Evolutionary conservation across 2,888 invertebrate species (phyloP).

Genomic region (Epistrophella euchroma): DNA sequence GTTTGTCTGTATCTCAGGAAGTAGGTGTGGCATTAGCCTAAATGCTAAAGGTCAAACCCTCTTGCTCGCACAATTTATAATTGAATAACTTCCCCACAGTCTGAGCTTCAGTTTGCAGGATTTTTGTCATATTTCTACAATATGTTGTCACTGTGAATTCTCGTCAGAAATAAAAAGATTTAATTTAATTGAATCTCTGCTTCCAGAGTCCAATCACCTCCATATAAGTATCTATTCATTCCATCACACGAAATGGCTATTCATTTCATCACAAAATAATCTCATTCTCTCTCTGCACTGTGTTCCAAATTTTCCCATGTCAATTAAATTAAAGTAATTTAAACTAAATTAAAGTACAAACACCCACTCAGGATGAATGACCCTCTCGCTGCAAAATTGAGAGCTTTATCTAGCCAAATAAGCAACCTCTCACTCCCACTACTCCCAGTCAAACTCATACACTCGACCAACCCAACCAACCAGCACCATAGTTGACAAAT

Average conservation of each 20-base stretch:
- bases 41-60: neutral
- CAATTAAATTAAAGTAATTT: conserved; percentile 54
- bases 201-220: conserved; percentile 13
- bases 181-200: neutral
- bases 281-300: neutral
- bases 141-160: no score
- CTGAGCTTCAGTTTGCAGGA: neutral
- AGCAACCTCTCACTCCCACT: neutral
- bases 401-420: conserved; percentile 26
- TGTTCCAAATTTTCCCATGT: conserved; percentile 8
- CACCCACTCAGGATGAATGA: conserved; percentile 33
- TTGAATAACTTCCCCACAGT: neutral
- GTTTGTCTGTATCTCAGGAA: no score
- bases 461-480: conserved; percentile 26
- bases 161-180: no score
- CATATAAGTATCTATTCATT: neutral
- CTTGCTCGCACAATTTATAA: neutral
- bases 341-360: conserved; percentile 49
- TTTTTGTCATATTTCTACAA: no score
- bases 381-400: conserved; percentile 2
- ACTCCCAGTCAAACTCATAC: conserved; percentile 3
- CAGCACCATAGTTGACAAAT: conserved; percentile 56
- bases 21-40: no score
- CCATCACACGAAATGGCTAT: neutral
- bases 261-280: conserved; percentile 14